Conservation (phyloP, 2,888 invertebrate species). For the Diarsia rubi region DNA sequence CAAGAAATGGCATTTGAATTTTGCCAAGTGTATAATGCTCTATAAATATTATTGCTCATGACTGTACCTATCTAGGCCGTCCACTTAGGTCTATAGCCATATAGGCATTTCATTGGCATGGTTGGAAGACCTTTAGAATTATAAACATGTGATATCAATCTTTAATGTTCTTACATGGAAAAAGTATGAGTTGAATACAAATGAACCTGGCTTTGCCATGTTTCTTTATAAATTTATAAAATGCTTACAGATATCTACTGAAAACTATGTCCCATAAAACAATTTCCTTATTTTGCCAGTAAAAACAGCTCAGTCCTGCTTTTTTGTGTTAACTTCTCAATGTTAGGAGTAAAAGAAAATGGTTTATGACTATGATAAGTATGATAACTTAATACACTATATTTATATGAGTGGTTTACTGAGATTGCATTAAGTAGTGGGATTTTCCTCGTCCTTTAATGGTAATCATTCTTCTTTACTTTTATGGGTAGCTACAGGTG, state of each 20-base stretch:
- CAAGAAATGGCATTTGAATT: too few species aligned
- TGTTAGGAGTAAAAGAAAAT: background rate
- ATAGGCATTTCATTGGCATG: background rate
- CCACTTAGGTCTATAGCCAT: background rate
- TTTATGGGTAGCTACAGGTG: background rate
- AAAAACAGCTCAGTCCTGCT: background rate
- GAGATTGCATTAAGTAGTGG: background rate
- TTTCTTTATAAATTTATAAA: background rate
- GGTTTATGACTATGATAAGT: background rate
- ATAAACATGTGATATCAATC: slow-evolving; percentile 14
- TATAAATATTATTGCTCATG: too few species aligned
- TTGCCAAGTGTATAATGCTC: too few species aligned
- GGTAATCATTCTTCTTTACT: background rate
- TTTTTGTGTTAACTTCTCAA: background rate
- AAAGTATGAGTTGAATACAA: slow-evolving; percentile 29
- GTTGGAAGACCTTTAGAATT: background rate
- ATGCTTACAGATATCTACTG: background rate
- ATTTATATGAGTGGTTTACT: slow-evolving; percentile 7
- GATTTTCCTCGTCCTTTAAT: slow-evolving; percentile 8
- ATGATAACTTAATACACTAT: background rate
- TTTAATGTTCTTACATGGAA: background rate
- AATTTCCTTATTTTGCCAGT: background rate
- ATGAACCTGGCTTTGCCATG: background rate
- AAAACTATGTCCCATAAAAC: background rate
- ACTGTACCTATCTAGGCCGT: background rate